These are phyloP conservation scores for Aricia artaxerxes DNA, from an alignment of 2,888 invertebrate species.

Conservation along the genomic window DNA sequence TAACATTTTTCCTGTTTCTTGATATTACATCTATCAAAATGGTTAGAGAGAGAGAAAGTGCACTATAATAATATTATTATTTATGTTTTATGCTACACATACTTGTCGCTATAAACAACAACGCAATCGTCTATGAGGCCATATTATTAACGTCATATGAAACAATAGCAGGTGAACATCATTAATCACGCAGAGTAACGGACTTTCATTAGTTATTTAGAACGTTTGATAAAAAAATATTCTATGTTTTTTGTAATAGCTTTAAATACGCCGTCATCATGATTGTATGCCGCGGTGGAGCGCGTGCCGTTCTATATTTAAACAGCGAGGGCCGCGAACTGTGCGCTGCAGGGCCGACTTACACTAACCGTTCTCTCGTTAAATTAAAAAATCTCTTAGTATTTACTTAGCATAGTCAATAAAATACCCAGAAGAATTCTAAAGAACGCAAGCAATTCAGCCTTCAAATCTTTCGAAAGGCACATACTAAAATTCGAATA, in stretches of 20 bases:
- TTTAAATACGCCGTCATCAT: conserved; percentile 60
- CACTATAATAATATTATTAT: neutral
- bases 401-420: neutral
- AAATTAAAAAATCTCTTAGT: conserved; percentile 36
- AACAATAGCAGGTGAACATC: conserved; percentile 30
- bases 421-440: neutral
- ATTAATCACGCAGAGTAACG: conserved; percentile 24
- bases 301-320: conserved; percentile 71
- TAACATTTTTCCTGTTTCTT: too few relatives aligned
- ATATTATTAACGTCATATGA: conserved; percentile 3
- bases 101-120: neutral
- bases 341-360: conserved; percentile 56
- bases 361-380: conserved; percentile 58
- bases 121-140: neutral
- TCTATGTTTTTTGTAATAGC: conserved; percentile 45
- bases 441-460: neutral
- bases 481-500: neutral
- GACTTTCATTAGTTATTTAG: conserved; percentile 32
- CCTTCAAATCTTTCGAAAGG: neutral
- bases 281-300: conserved; percentile 64
- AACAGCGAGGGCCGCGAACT: conserved; percentile 68
- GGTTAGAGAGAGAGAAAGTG: neutral
- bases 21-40: too few relatives aligned
- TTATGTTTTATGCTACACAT: neutral
- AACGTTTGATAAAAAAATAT: conserved; percentile 38